Percentiles rank a stretch among this genome's conserved stretches.
phyloP scores from a whole-genome alignment of 2,797 vertebrate species.

The Hylomyscus alleni region DNA sequence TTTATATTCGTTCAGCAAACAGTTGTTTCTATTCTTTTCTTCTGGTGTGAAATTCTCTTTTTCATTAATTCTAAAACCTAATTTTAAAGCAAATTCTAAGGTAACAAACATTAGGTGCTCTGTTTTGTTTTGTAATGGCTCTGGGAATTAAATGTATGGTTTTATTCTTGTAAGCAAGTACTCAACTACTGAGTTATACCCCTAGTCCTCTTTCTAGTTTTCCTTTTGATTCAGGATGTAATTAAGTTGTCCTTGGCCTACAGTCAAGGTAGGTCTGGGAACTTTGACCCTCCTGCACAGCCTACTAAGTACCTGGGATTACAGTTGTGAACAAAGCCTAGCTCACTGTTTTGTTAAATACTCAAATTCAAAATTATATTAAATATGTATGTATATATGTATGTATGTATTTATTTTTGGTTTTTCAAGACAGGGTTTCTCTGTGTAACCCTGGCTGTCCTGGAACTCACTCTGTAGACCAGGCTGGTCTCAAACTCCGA shows the following conservation, averaged over 20 bases:
- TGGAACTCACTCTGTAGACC: neutral
- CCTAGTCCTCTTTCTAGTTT: neutral
- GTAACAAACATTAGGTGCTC: neutral
- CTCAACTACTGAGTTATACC: neutral
- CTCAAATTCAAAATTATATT: slow-evolving; percentile 23
- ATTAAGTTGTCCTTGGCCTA: neutral
- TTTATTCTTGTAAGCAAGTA: neutral
- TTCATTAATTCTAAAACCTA: slow-evolving; percentile 34
- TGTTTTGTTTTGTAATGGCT: neutral
- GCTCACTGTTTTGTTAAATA: neutral
- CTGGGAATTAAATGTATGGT: neutral
- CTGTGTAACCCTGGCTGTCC: neutral
- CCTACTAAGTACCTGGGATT: neutral
- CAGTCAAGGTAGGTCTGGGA: neutral
- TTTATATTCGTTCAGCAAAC: neutral
- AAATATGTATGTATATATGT: neutral
- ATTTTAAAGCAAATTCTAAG: slow-evolving; percentile 65
- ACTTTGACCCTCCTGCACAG: neutral
- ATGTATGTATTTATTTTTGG: too few species aligned
- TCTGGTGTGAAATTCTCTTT: slow-evolving; percentile 35
- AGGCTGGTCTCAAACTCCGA: neutral
- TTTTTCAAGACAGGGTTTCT: neutral
- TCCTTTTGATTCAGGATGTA: neutral
- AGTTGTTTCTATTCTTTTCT: neutral
- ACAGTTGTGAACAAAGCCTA: neutral